These are phyloP conservation scores for Ctenoplectra terminalis DNA, from an alignment of 1,140 invertebrate genomes.

Conservation along the genomic window DNA sequence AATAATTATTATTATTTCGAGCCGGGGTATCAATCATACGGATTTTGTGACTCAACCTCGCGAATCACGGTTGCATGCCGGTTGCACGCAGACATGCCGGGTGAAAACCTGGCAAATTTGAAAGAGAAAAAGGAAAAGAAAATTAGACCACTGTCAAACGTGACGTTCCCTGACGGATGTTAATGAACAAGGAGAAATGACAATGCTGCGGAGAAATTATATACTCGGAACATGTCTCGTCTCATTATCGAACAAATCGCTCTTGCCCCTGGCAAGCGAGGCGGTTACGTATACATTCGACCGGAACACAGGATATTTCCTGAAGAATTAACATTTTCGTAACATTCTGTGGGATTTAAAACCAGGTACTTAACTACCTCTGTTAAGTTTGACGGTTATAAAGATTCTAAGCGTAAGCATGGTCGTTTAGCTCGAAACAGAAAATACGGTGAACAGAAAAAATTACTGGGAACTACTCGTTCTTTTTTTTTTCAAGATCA, in stretches of 20 bases:
- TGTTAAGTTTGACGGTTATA: background rate
- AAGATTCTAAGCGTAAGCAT: background rate
- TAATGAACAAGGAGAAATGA: background rate
- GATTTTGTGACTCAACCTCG: constrained; percentile 33
- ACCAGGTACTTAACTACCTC: no score
- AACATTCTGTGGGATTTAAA: no score
- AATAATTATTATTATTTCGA: constrained; percentile 59
- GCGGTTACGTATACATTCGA: background rate
- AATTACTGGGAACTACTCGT: no score
- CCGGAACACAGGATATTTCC: background rate
- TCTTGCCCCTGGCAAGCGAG: background rate
- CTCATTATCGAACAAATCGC: background rate
- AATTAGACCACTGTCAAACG: no score
- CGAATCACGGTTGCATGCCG: constrained; percentile 17
- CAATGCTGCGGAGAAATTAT: background rate
- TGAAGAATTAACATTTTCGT: background rate
- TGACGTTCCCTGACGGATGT: background rate
- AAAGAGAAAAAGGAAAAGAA: background rate
- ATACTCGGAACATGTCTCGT: background rate
- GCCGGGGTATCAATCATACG: constrained; percentile 47
- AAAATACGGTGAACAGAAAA: no score
- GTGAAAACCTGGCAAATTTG: background rate
- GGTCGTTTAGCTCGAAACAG: no score
- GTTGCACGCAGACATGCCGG: no score
- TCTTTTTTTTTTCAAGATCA: no score